phyloP scores from a whole-genome alignment of 2,797 vertebrate genomes.

The Rhodeus uyekii region DNA sequence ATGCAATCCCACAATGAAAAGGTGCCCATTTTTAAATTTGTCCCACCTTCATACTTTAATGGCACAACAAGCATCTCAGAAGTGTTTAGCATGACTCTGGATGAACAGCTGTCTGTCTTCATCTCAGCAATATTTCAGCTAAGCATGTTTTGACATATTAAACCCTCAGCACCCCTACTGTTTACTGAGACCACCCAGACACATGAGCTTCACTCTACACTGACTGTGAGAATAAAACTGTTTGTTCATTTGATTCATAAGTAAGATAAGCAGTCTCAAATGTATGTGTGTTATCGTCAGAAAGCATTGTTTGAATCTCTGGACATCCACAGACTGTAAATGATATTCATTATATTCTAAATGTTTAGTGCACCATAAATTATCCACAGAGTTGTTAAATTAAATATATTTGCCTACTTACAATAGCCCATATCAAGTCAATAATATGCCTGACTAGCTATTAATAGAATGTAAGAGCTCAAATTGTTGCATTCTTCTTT shows the following conservation, averaged over 20 bases:
- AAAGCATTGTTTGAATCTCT: not conserved
- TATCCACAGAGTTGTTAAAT: not conserved
- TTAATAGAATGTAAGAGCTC: not conserved
- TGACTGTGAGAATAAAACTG: conserved; percentile 17
- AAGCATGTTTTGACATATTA: conserved; percentile 57
- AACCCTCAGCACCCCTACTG: conserved; percentile 40
- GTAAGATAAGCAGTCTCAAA: not conserved
- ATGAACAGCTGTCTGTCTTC: conserved; percentile 44
- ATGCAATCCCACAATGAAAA: not conserved
- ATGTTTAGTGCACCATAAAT: not conserved
- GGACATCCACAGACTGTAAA: not conserved
- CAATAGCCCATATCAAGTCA: not conserved
- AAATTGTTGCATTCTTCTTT: not conserved
- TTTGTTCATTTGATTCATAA: conserved; percentile 11
- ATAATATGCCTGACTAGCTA: not conserved
- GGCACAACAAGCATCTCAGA: conserved; percentile 22
- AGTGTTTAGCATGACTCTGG: conserved; percentile 17
- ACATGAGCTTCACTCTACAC: not conserved
- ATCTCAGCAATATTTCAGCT: conserved; percentile 30
- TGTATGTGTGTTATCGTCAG: not conserved
- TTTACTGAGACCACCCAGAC: conserved; percentile 52
- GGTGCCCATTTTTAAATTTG: too few relatives aligned
- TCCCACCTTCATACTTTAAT: not conserved
- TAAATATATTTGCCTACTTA: not conserved
- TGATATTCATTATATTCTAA: not conserved